Evolutionary conservation across 1,140 invertebrate species (phyloP).

Genomic region (Neotoxoptera formosana): DNA sequence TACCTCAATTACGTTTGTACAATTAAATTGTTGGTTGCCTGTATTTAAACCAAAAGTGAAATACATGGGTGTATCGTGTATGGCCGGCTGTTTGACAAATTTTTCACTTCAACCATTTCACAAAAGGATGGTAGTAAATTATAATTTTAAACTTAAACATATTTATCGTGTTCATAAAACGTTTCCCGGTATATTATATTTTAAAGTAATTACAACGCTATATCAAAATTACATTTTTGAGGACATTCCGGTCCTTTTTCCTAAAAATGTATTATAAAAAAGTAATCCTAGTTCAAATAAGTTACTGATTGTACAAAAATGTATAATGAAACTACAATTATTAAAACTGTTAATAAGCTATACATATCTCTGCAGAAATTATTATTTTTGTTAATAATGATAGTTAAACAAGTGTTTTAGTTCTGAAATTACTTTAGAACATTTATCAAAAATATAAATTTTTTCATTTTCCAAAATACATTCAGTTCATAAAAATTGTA

Average conservation of each 20-base stretch:
- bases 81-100: neutral
- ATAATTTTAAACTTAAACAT: neutral
- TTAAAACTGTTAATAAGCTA: neutral
- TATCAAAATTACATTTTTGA: neutral
- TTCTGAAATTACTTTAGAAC: neutral
- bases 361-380: neutral
- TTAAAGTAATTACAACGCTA: neutral
- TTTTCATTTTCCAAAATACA: neutral
- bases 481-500: neutral
- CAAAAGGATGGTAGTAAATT: neutral
- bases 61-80: neutral
- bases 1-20: too few species aligned
- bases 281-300: neutral
- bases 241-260: neutral
- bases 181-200: neutral
- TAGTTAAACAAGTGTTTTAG: neutral
- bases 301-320: neutral
- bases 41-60: too few species aligned
- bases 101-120: neutral
- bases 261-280: neutral
- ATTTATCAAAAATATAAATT: neutral
- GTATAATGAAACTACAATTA: neutral
- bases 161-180: neutral
- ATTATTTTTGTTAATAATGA: too few species aligned
- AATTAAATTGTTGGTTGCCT: too few species aligned